Percentiles rank a stretch among this genome's conserved stretches.
Evolutionary conservation across 2,888 invertebrate genomes (phyloP).

Genomic region (Ashinkailepas kermadecensis): DNA sequence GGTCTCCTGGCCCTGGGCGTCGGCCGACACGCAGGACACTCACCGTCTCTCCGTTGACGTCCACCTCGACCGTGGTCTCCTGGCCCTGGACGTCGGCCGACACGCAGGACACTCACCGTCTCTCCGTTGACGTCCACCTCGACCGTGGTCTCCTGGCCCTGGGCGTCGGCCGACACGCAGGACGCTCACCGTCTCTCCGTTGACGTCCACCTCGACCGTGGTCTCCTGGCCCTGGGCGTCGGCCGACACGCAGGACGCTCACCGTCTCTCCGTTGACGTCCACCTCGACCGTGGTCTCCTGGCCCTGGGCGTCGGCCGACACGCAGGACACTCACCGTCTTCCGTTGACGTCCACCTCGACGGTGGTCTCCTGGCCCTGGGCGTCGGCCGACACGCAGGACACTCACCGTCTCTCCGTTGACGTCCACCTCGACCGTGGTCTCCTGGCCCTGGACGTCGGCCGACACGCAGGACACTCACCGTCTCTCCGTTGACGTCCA

Average conservation of each 20-base stretch:
- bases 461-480: conserved; percentile 72
- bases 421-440: conserved; percentile 79
- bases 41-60: no score
- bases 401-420: conserved; percentile 61
- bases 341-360: no score
- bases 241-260: no score
- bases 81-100: background rate
- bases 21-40: no score
- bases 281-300: background rate
- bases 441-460: conserved; percentile 90
- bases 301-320: no score
- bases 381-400: background rate
- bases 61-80: no score
- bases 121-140: conserved; percentile 77
- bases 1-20: background rate
- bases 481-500: no score
- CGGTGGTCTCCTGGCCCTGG: background rate
- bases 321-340: no score
- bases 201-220: no score
- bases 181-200: conserved; percentile 42
- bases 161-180: conserved; percentile 88
- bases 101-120: conserved; percentile 44
- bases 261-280: no score
- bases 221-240: no score
- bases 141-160: conserved; percentile 86